Evolutionary conservation across 37 sponge, comb jelly and placozoan genomes (phyloP).

Genomic region (Chondrilla cf. caribensis): DNA sequence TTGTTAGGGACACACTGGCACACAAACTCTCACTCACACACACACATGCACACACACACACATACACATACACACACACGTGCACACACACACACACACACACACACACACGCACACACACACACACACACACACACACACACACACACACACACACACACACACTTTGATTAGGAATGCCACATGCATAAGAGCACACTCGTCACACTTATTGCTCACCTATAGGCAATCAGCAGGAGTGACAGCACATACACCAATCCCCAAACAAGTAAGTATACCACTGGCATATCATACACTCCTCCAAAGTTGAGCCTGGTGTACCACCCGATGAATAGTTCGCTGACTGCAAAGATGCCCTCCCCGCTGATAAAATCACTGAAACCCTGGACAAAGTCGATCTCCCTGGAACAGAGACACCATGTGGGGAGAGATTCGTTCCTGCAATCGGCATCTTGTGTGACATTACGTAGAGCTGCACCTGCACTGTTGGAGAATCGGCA

Average conservation of each 20-base stretch:
- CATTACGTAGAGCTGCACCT: not conserved
- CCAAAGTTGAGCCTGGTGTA: not conserved
- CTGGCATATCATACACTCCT: slow-evolving; percentile 18
- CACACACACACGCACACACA: too few relatives aligned
- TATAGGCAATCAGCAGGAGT: not conserved
- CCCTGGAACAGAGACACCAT: not conserved
- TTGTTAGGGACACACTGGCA: too few relatives aligned
- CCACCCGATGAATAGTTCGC: slow-evolving; percentile 22
- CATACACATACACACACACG: too few relatives aligned
- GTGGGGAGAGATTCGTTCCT: too few relatives aligned
- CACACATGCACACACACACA: too few relatives aligned
- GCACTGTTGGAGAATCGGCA: not conserved
- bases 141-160: too few relatives aligned
- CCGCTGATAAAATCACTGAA: not conserved
- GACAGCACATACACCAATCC: not conserved
- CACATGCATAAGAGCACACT: not conserved
- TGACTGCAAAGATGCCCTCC: slow-evolving; percentile 11
- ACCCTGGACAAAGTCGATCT: not conserved
- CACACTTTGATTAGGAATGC: too few relatives aligned
- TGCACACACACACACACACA: too few relatives aligned
- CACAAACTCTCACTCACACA: too few relatives aligned
- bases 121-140: too few relatives aligned
- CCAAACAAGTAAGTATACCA: not conserved
- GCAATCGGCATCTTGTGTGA: not conserved
- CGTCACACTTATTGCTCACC: not conserved